These are phyloP conservation scores for Drosophila mayaguana DNA, from an alignment of 2,888 invertebrate genomes.

Conservation along the genomic window DNA sequence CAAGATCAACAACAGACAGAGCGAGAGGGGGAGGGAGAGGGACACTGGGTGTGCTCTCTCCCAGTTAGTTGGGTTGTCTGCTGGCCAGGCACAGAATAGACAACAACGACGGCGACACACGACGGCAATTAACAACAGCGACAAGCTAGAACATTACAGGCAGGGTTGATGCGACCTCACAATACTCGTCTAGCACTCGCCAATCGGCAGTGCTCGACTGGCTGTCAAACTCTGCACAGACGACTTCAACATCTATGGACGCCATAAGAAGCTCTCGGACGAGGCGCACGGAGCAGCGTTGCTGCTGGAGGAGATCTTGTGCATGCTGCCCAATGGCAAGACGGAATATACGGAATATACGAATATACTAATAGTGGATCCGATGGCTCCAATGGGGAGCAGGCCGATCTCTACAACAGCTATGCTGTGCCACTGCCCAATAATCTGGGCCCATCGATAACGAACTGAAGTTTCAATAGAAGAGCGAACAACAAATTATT, in stretches of 20 bases:
- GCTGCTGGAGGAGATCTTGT: conserved; percentile 83
- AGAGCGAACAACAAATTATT: too few relatives aligned
- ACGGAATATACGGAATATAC: conserved; percentile 82
- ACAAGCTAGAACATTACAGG: conserved; percentile 15
- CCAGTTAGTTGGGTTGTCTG: conserved; percentile 27
- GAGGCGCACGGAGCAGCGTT: conserved; percentile 81
- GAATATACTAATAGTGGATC: conserved; percentile 30
- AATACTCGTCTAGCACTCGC: not conserved
- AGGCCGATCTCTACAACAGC: conserved; percentile 67
- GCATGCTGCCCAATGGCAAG: conserved; percentile 81
- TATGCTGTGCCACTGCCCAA: conserved; percentile 73
- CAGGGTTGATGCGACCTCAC: not conserved
- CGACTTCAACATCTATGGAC: conserved; percentile 83
- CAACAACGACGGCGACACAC: conserved; percentile 8
- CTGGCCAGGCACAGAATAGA: conserved; percentile 10
- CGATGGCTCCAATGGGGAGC: conserved; percentile 51
- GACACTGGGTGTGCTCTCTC: conserved; percentile 22
- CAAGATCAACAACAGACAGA: conserved; percentile 49
- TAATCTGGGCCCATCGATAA: conserved; percentile 76
- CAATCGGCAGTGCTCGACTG: not conserved
- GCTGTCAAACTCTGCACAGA: too few relatives aligned
- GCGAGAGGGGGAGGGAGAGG: conserved; percentile 6
- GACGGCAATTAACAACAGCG: conserved; percentile 34
- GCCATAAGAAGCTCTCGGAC: conserved; percentile 82
- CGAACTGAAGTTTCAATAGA: too few relatives aligned